These are phyloP conservation scores for Pelodiscus sinensis DNA, from an alignment of 2,113 vertebrate genomes.

Conservation along the genomic window DNA sequence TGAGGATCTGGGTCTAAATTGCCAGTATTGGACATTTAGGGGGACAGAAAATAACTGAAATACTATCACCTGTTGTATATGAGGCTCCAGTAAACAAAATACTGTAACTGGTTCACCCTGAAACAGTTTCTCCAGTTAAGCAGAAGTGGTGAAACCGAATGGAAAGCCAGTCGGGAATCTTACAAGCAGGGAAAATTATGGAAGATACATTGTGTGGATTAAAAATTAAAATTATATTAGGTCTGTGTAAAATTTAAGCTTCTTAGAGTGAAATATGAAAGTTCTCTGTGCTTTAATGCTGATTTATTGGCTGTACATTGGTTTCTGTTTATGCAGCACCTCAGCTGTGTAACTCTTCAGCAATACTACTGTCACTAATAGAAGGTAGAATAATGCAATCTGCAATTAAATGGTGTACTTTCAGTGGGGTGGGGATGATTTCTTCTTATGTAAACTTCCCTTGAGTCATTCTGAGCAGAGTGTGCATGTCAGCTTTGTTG, in stretches of 20 bases:
- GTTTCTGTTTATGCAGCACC: neutral
- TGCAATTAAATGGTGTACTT: neutral
- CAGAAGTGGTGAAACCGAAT: neutral
- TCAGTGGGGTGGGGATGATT: fast-evolving
- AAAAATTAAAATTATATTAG: neutral
- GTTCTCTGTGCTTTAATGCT: neutral
- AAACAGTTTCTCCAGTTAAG: neutral
- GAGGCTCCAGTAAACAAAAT: neutral
- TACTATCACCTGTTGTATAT: neutral
- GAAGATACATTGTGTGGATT: neutral
- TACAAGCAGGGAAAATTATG: neutral
- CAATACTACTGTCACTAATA: neutral
- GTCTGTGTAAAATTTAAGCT: neutral
- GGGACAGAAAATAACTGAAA: neutral
- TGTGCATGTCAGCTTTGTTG: neutral
- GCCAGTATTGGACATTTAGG: neutral
- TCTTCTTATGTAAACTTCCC: neutral
- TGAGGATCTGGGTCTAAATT: neutral
- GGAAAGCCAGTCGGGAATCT: neutral
- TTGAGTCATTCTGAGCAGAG: fast-evolving
- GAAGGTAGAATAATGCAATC: neutral
- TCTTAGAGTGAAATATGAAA: neutral
- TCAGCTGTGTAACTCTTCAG: neutral
- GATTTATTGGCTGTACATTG: neutral
- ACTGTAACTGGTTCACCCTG: neutral